phyloP scores from a whole-genome alignment of 2,797 vertebrate species.

The Spheniscus humboldti region DNA sequence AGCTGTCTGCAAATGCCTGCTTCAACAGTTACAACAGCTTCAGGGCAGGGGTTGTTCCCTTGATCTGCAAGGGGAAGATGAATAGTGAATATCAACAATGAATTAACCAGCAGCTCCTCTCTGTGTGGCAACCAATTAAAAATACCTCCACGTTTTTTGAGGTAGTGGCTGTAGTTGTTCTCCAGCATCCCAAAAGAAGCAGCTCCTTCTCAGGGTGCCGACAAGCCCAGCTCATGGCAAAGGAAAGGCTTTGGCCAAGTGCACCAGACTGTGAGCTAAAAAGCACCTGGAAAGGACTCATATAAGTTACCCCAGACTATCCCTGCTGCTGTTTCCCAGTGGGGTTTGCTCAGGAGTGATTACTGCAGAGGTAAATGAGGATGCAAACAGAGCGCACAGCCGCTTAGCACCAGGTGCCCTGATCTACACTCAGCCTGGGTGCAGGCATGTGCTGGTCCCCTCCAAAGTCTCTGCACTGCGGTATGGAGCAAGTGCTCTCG shows the following conservation, averaged over 20 bases:
- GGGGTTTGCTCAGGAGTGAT: neutral
- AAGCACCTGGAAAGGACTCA: neutral
- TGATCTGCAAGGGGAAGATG: neutral
- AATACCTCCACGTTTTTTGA: neutral
- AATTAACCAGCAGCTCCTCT: neutral
- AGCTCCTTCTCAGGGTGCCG: neutral
- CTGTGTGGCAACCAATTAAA: neutral
- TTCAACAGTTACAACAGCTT: neutral
- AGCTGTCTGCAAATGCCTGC: neutral
- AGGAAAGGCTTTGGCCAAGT: neutral
- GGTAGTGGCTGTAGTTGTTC: neutral
- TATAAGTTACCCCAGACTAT: neutral
- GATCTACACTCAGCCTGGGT: too few relatives aligned
- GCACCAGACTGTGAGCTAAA: neutral
- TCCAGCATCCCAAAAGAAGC: neutral
- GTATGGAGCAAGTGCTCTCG: rapidly evolving
- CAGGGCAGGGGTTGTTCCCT: neutral
- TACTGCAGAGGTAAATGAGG: neutral
- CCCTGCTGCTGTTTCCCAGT: neutral
- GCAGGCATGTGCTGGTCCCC: neutral
- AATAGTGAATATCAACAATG: neutral
- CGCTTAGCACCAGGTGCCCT: neutral
- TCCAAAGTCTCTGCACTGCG: rapidly evolving
- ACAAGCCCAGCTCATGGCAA: neutral
- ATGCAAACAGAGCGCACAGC: neutral